These are phyloP conservation scores for Perca schrenkii DNA, from an alignment of 2,113 vertebrate genomes.

Conservation along the genomic window DNA sequence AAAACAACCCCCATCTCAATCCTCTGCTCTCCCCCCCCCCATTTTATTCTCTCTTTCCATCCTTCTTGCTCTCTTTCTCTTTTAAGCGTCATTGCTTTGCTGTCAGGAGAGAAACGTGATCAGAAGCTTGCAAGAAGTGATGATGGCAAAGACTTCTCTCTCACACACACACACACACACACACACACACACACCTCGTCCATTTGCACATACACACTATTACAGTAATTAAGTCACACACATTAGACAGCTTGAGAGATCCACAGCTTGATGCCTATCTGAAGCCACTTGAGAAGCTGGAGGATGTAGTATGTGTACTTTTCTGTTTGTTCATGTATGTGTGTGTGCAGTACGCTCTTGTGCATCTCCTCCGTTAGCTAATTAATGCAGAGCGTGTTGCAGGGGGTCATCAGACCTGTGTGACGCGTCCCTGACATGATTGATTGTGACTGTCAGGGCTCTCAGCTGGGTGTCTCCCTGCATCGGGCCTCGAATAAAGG, in stretches of 20 bases:
- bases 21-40: slow-evolving; percentile 15
- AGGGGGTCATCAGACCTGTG: slow-evolving; percentile 66
- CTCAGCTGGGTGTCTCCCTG: slow-evolving; percentile 77
- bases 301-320: slow-evolving; percentile 18
- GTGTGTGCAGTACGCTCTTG: neutral
- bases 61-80: slow-evolving; percentile 3
- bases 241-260: slow-evolving; percentile 32
- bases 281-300: slow-evolving; percentile 34
- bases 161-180: neutral
- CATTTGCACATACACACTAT: slow-evolving; percentile 1
- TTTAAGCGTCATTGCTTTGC: slow-evolving; percentile 26
- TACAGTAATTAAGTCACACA: slow-evolving; percentile 54
- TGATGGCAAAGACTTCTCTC: slow-evolving; percentile 17
- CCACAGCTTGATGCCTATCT: slow-evolving; percentile 33
- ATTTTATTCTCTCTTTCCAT: neutral
- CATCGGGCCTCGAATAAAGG: slow-evolving; percentile 72
- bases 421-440: slow-evolving; percentile 74
- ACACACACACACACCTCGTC: neutral
- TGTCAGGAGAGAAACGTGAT: slow-evolving; percentile 48
- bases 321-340: slow-evolving; percentile 13
- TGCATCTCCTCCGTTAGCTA: slow-evolving; percentile 48
- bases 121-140: slow-evolving; percentile 34
- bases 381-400: slow-evolving; percentile 74
- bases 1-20: slow-evolving; percentile 70
- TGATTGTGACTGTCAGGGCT: slow-evolving; percentile 81